These are phyloP conservation scores for Tokudaia muenninki DNA, from an alignment of 2,797 vertebrate species.

Conservation along the genomic window DNA sequence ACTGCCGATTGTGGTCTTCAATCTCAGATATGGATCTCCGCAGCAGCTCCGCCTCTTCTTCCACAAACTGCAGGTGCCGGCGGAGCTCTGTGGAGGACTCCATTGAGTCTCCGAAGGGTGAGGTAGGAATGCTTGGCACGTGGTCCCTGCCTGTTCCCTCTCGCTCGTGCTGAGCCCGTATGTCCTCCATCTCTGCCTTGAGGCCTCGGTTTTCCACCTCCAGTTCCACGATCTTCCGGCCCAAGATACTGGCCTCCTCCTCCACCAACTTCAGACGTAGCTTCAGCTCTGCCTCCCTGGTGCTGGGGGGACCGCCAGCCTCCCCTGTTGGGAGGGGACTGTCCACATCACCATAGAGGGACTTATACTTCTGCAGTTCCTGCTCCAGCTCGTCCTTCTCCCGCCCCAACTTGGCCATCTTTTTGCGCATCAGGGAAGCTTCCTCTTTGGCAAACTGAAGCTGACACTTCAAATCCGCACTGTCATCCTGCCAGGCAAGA, in stretches of 20 bases:
- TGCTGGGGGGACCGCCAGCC: slow-evolving; percentile 95
- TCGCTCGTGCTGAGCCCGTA: slow-evolving; percentile 95
- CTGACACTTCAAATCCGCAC: slow-evolving; percentile 98
- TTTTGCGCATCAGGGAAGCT: slow-evolving; percentile 96
- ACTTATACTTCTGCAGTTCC: slow-evolving; percentile 98
- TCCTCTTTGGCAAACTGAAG: slow-evolving; percentile 99
- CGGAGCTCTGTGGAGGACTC: slow-evolving; percentile 95
- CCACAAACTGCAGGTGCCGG: slow-evolving; percentile 98
- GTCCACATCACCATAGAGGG: slow-evolving; percentile 97
- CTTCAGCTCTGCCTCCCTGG: slow-evolving; percentile 93
- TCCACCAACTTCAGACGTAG: slow-evolving; percentile 97
- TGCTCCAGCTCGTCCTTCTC: slow-evolving; percentile 98
- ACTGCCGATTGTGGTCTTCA: slow-evolving; percentile 97
- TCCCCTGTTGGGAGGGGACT: slow-evolving; percentile 94
- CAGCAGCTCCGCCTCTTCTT: slow-evolving; percentile 97
- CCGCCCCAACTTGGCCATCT: slow-evolving; percentile 97
- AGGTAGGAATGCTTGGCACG: slow-evolving; percentile 95
- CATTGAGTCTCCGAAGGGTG: slow-evolving; percentile 93
- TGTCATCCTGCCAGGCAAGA: slow-evolving; percentile 94
- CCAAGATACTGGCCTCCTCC: slow-evolving; percentile 98
- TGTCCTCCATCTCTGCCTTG: slow-evolving; percentile 97
- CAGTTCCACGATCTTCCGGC: slow-evolving; percentile 98
- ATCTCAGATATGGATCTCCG: slow-evolving; percentile 97
- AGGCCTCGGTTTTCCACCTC: slow-evolving; percentile 99
- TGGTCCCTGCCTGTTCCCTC: slow-evolving; percentile 95